Evolutionary conservation across 2,888 invertebrate genomes (phyloP), one percentile per base, ranked within the genome.

Genomic region (Lampropteryx suffumata): DNA sequence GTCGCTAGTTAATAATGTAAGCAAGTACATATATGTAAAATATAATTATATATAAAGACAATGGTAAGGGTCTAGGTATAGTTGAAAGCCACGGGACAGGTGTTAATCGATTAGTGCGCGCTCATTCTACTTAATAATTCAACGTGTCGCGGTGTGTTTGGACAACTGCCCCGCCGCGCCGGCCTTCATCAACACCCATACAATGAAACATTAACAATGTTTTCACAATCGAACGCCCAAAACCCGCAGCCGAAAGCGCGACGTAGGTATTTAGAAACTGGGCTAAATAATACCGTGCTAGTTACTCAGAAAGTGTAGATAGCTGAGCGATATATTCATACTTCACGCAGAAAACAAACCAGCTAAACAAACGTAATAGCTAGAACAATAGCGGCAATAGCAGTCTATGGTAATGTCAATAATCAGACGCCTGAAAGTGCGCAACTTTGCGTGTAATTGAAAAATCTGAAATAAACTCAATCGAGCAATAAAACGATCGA

Each of bases 121-220:
- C 74, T 74, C 71, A 70, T 69, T 71, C 59, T 71, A 75, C 82
- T 89, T 71, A 86, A 89, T 89, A 84, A 88, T 90, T 89, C 85
- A 74, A 62, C 65, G 66, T 76, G 83, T 81, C 82, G 76, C 74
- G 57, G 67, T 64, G 27, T 90, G 88, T 90, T 89, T 90, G 86
- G 80, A 88, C 88, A 90, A 88, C 86, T 87, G 87, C 67, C 72
- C 67, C 69, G 69, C 63, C 79, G 84, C 69, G 69, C 63, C 79
- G 84, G 82, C 86, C 87, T 86, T 87, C 87, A 80, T 83, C 83
- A 84, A 80, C 84, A 84, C 76, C 78, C 78, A 78, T 80, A 79
- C 79, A 83, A 84, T 88, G 82, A 86, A 87, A 87, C 76, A 84
- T 87, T 86, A 88, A 89, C 84, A 84, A 87, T 88, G 87, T 90